Evolutionary conservation across 2,888 invertebrate species (phyloP).

Genomic region (Camptogramma bilineatum): DNA sequence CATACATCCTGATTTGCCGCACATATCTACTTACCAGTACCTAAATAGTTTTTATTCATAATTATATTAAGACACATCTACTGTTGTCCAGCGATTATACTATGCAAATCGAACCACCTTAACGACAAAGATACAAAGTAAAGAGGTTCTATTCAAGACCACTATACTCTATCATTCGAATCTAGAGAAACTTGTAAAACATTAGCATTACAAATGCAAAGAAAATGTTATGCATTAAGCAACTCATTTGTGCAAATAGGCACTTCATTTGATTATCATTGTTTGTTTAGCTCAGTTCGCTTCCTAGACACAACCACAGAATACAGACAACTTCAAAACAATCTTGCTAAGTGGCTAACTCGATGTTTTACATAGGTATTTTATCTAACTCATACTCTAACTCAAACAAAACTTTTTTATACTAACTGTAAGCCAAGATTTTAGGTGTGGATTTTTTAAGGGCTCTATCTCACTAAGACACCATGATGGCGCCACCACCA

Average conservation of each 20-base stretch:
- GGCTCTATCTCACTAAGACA: no score
- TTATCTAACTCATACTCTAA: no score
- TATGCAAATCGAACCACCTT: no score
- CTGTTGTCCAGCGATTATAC: no score
- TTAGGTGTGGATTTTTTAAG: no score
- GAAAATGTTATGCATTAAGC: constrained; percentile 12
- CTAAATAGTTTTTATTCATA: no score
- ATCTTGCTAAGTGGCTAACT: neutral
- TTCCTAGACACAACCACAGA: constrained; percentile 10
- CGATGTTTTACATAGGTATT: neutral
- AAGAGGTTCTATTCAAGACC: neutral
- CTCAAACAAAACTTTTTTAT: no score
- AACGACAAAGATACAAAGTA: neutral
- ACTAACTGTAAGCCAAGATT: no score
- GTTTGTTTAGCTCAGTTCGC: constrained; percentile 1
- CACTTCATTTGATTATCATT: constrained; percentile 14
- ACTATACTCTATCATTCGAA: constrained; percentile 7
- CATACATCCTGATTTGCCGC: no score
- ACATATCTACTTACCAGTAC: no score
- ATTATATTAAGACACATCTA: no score
- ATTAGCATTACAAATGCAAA: neutral
- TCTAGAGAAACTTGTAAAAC: constrained; percentile 20
- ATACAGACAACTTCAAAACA: constrained; percentile 2
- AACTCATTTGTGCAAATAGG: constrained; percentile 12
- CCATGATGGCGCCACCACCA: no score